These are phyloP conservation scores for Apomyelois bistriatella DNA, from an alignment of 2,888 invertebrate species.

Conservation along the genomic window DNA sequence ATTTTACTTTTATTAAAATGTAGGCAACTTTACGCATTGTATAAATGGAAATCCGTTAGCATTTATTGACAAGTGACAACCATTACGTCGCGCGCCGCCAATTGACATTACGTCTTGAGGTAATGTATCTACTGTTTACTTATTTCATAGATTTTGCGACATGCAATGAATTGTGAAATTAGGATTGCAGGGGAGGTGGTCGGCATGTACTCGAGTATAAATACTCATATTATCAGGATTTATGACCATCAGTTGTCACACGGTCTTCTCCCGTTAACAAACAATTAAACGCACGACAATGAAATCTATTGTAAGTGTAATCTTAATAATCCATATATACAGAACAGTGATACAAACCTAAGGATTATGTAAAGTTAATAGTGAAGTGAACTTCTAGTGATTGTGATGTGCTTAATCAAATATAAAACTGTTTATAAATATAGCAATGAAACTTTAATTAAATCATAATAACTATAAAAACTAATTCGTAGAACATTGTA, in stretches of 20 bases:
- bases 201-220: conserved; percentile 60
- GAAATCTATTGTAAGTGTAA: conserved; percentile 71
- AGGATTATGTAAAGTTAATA: conserved; percentile 15
- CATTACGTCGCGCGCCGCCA: conserved; percentile 57
- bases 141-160: conserved; percentile 75
- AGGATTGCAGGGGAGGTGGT: conserved; percentile 61
- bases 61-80: conserved; percentile 66
- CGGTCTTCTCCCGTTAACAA: conserved; percentile 43
- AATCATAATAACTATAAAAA: not conserved
- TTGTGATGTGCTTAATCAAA: not conserved
- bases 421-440: not conserved
- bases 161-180: conserved; percentile 65
- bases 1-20: too few species aligned
- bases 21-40: too few species aligned
- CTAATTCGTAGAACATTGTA: too few species aligned
- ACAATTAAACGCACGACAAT: conserved; percentile 50
- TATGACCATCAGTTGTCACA: conserved; percentile 58
- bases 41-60: conserved; percentile 64
- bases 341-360: conserved; percentile 20
- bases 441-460: not conserved
- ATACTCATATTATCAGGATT: conserved; percentile 65
- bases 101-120: conserved; percentile 65
- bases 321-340: not conserved
- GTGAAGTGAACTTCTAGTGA: conserved; percentile 31
- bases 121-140: conserved; percentile 74